Conservation (phyloP, 2,113 vertebrate genomes). For the Campylorhamphus procurvoides region DNA sequence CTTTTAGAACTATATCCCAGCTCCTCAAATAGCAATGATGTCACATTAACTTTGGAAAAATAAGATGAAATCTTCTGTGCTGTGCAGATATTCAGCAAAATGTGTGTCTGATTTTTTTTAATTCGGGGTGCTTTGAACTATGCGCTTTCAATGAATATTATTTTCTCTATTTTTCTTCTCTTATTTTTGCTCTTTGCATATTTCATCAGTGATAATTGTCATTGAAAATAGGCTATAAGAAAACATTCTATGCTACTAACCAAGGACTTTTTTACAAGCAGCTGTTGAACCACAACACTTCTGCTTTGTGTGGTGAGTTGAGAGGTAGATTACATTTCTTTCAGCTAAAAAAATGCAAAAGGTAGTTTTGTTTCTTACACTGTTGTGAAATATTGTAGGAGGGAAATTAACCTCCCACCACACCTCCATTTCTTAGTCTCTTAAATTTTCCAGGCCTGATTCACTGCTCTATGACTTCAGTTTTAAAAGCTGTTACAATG, state of each 20-base stretch:
- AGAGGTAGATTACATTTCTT: neutral
- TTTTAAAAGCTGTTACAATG: neutral
- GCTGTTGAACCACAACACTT: neutral
- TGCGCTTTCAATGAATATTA: neutral
- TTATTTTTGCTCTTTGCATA: neutral
- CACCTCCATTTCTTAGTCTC: constrained; percentile 34
- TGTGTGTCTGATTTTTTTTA: neutral
- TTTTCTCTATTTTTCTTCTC: neutral
- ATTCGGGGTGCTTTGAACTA: neutral
- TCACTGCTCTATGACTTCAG: constrained; percentile 29
- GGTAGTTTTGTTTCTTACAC: neutral
- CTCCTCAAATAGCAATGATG: neutral
- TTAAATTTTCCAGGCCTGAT: constrained; percentile 29
- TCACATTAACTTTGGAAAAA: neutral
- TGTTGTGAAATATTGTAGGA: constrained; percentile 37
- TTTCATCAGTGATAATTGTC: neutral
- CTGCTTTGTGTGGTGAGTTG: neutral
- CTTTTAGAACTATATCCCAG: neutral
- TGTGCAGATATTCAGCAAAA: neutral
- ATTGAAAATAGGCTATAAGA: neutral
- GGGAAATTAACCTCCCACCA: constrained; percentile 50
- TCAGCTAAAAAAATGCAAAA: neutral
- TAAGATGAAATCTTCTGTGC: neutral
- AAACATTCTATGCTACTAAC: neutral
- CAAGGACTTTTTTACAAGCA: neutral